Evolutionary conservation across 1,140 invertebrate species (phyloP), one percentile per base, ranked within the genome.

Genomic region (Ostrea denselamellosa): DNA sequence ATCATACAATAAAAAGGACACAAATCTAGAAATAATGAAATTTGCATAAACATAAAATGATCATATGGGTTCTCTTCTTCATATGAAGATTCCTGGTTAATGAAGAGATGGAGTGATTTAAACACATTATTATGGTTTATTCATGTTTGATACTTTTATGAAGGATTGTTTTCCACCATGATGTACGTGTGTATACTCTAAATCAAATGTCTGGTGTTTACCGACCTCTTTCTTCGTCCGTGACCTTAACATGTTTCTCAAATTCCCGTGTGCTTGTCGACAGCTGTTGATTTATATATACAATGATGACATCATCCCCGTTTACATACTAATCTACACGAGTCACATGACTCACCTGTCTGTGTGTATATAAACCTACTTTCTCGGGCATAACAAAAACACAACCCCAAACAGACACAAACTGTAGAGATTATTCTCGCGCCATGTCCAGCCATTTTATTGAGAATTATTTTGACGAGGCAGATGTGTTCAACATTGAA

Each of bases 401-500:
- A 58, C 51, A 22, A 25, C 9, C 9, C 25, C 25, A 22, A 8
- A 62, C 51, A 52, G 10, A 56, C n/a, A n/a, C 8, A 25, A n/a
- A 85, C 19, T 62, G 3, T 56, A 9, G 28, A 12, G 19, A 8
- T 19, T 8, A 25, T 12, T 22, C 12, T 12, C 14, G 22, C 28
- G 62, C 28, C 12, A 90, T 90, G 89, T 88, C 89, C 8, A 68
- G 84, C 19, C 84, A 77, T 53, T 91, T 88, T 85, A 83, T 93
- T 85, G 93, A 91, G 28, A 90, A 92, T 22, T 92, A 93, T 52
- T 86, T 92, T 68, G 91, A 93, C 85, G 90, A 94, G 71, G 90
- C 89, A 81, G 94, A 94, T 28, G 88, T 93, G 81, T 93, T 92
- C 85, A 93, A 92, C 85, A 92, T 93, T 17, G 93, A 93, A 10